Conservation (phyloP, 2,888 invertebrate genomes). For the Ecliptopera silaceata region DNA sequence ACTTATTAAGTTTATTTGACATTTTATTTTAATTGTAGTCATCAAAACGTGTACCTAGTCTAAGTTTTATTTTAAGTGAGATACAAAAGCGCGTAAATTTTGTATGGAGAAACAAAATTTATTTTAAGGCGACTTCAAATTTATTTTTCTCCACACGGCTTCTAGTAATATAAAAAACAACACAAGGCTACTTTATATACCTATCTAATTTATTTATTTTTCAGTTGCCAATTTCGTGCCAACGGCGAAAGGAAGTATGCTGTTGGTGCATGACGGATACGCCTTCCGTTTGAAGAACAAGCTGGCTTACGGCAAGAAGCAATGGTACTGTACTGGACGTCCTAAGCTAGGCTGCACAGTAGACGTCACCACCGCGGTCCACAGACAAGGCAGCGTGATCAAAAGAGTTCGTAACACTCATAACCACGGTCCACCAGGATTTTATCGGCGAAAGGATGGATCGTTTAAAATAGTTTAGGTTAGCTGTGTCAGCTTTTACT, state of each 20-base stretch:
- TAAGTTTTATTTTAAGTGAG: too few species aligned
- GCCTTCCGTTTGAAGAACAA: constrained; percentile 74
- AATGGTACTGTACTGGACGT: constrained; percentile 74
- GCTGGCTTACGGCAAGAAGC: constrained; percentile 73
- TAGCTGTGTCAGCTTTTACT: not conserved
- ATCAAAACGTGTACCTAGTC: too few species aligned
- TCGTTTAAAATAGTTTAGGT: constrained; percentile 58
- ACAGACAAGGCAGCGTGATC: constrained; percentile 56
- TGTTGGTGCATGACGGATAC: constrained; percentile 68
- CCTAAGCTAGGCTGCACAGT: constrained; percentile 71
- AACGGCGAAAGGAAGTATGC: constrained; percentile 68
- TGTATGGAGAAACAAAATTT: too few species aligned
- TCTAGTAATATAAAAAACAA: not conserved
- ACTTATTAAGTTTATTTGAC: too few species aligned
- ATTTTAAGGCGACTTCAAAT: too few species aligned
- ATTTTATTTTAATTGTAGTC: too few species aligned
- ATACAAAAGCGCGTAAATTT: too few species aligned
- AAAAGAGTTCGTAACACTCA: constrained; percentile 66
- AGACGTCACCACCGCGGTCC: constrained; percentile 64
- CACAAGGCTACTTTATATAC: not conserved
- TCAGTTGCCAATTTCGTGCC: constrained; percentile 73
- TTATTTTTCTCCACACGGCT: too few species aligned
- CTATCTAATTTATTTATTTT: constrained; percentile 37
- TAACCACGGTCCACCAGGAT: constrained; percentile 69
- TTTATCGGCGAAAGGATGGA: constrained; percentile 66